Base-by-base conservation (phyloP, 2,113 vertebrate genomes). In the Bufo gargarizans region DNA sequence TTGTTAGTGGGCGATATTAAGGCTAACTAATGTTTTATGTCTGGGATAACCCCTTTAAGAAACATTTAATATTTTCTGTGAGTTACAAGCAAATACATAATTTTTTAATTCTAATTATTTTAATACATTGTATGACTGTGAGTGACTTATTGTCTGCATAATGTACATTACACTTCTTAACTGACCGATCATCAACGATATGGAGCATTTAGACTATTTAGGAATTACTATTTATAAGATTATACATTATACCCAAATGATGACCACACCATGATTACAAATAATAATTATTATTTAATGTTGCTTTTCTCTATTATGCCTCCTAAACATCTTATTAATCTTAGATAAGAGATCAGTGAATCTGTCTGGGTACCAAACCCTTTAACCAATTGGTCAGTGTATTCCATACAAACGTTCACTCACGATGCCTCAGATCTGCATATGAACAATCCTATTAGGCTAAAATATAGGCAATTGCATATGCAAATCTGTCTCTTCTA, bases 401-500 rank as follows among this genome's bases (percentile, higher is more conserved):
- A 14, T 86, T 67, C 58, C 69, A 80, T 80, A 65, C 77, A 87
- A 87, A 87, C 81, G 58, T 77, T 61, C 59, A 78, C 17, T 49
- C 74, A 61, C 43, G 33, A 76, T 77, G 84, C 43, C 84, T 74
- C 47, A 61, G 49, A 87, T 87, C 63, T 80, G 77, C 86, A 87
- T 78, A 80, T 65, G 76, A 79, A 87, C 77, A 87, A 87, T 87
- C 76, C 86, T 71, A 87, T 87, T 80, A 87, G 86, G 17, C 49
- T 80, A 80, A 87, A 71, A 87, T 80, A 65, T 55, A 87, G 77
- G 61, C 86, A 61, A 87, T 87, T 71, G 86, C 77, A 71, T 87
- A 87, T 87, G 86, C 86, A 87, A 87, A 87, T 87, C 86, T 87
- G n/a, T 87, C 86, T 80, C 65, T 80, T 87, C 77, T 80, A 80